Conservation (phyloP, 2,113 vertebrate species). For the Egretta garzetta region DNA sequence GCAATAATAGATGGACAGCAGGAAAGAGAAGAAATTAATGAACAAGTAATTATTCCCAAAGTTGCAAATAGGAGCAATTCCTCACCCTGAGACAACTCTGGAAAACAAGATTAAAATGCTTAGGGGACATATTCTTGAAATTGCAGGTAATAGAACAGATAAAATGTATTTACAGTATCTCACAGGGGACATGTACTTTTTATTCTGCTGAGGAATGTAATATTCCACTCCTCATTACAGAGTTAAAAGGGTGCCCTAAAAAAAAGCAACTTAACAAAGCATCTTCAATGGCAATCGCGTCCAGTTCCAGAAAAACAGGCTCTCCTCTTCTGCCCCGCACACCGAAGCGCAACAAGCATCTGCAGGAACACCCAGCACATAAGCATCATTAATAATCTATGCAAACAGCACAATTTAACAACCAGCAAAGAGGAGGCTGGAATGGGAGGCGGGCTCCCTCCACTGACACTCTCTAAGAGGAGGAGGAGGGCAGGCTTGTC, state of each 20-base stretch:
- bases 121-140: constrained; percentile 63
- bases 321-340: neutral
- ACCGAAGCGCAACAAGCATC: fast-evolving
- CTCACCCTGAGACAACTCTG: constrained; percentile 68
- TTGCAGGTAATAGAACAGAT: constrained; percentile 65
- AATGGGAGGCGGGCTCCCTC: neutral
- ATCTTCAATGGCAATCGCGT: neutral
- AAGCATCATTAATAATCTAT: neutral
- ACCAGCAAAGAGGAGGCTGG: neutral
- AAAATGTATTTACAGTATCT: constrained; percentile 71
- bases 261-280: constrained; percentile 24
- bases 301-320: neutral
- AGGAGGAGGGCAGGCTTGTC: neutral
- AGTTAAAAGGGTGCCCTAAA: constrained; percentile 49
- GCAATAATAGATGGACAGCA: constrained; percentile 60
- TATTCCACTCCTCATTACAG: constrained; percentile 31
- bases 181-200: constrained; percentile 55
- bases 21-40: constrained; percentile 71
- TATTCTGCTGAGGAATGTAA: constrained; percentile 67
- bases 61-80: constrained; percentile 67
- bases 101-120: constrained; percentile 75
- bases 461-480: neutral
- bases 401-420: neutral
- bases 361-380: neutral
- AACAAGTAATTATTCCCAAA: constrained; percentile 70